Evolutionary conservation across 2,797 vertebrate genomes (phyloP).

Genomic region (Ctenopoma kingsleyae): DNA sequence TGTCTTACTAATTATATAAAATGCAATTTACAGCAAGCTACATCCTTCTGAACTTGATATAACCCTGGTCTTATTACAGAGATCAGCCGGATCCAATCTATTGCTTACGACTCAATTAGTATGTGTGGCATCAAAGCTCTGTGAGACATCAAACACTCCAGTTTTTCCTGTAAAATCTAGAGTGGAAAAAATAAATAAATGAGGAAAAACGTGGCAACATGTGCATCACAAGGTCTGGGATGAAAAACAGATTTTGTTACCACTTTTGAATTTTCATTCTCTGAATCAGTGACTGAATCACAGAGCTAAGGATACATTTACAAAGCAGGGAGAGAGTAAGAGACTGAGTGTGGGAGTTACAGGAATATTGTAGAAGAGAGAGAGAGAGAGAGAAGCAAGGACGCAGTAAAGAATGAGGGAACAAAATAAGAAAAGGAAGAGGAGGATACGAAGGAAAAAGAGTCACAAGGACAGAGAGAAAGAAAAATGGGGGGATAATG

Average conservation of each 20-base stretch:
- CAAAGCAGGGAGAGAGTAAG: slow-evolving; percentile 27
- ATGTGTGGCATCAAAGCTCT: slow-evolving; percentile 66
- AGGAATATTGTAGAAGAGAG: slow-evolving; percentile 12
- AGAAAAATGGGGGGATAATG: slow-evolving; percentile 58
- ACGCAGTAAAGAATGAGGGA: slow-evolving; percentile 23
- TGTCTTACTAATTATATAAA: slow-evolving; percentile 61
- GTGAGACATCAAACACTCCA: slow-evolving; percentile 69
- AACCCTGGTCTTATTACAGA: slow-evolving; percentile 59
- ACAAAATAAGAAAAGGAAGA: slow-evolving; percentile 49
- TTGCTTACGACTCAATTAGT: slow-evolving; percentile 72
- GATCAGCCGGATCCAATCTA: slow-evolving; percentile 74
- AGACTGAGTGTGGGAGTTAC: background rate
- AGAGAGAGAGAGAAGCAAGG: background rate
- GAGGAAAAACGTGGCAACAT: slow-evolving; percentile 43
- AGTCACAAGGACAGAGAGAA: slow-evolving; percentile 45
- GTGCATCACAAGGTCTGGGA: slow-evolving; percentile 61
- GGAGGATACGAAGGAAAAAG: slow-evolving; percentile 46
- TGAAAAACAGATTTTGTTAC: slow-evolving; percentile 73
- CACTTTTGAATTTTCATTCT: slow-evolving; percentile 69
- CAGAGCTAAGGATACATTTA: slow-evolving; percentile 37
- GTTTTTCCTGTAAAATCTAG: slow-evolving; percentile 56
- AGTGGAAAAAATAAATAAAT: slow-evolving; percentile 49
- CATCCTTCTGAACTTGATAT: slow-evolving; percentile 74
- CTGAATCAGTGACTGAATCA: slow-evolving; percentile 74
- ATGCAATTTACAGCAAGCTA: slow-evolving; percentile 72